Evolutionary conservation across 1,140 invertebrate species (phyloP).

Genomic region (Diachasma alloeum): DNA sequence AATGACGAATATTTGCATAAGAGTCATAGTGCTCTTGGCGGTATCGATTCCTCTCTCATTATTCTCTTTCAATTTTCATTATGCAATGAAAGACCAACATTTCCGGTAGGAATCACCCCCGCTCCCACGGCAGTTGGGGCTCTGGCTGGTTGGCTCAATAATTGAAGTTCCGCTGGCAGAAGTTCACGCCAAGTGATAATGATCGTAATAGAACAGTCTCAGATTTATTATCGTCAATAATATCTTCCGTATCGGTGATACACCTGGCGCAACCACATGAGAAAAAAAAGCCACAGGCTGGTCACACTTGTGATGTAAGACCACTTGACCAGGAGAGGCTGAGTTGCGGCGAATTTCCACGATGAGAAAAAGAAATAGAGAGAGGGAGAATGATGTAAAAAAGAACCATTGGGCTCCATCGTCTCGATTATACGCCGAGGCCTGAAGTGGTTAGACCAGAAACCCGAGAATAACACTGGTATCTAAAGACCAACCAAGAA

Average conservation of each 20-base stretch:
- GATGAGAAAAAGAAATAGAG: not conserved
- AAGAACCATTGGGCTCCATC: constrained; percentile 26
- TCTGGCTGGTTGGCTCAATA: not conserved
- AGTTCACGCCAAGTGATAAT: not conserved
- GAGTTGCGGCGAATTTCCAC: not conserved
- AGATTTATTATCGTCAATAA: not conserved
- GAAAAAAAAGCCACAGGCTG: not conserved
- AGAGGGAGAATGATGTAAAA: constrained; percentile 40
- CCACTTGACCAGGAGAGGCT: not conserved
- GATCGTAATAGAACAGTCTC: not conserved
- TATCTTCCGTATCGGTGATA: not conserved
- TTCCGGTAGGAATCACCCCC: not conserved
- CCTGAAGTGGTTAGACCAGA: constrained; percentile 50
- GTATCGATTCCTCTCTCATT: not conserved
- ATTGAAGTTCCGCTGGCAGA: not conserved
- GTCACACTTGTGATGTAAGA: not conserved
- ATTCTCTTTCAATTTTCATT: not conserved
- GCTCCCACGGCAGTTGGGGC: not conserved
- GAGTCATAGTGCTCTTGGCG: no score
- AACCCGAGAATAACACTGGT: constrained; percentile 39
- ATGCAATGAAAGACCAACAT: not conserved
- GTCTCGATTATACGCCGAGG: constrained; percentile 17
- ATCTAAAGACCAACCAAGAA: not conserved
- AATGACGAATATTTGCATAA: not conserved
- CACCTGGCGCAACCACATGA: not conserved